phyloP scores from a whole-genome alignment of 2,797 vertebrate genomes.

The Tenualosa ilisha region DNA sequence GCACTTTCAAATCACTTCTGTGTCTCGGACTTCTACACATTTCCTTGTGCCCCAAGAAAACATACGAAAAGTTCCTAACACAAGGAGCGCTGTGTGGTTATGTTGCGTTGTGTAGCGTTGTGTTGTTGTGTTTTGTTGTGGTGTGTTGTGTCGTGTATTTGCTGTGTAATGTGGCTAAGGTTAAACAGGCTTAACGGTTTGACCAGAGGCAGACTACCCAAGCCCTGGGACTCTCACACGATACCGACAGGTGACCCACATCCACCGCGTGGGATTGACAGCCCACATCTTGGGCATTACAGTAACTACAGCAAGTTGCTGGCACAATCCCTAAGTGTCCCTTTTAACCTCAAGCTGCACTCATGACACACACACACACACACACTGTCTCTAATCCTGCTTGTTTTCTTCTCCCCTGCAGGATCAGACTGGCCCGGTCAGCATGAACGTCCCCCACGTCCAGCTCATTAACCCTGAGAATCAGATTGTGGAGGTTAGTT shows the following conservation, averaged over 20 bases:
- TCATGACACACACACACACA: slow-evolving; percentile 1
- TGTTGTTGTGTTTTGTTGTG: background rate
- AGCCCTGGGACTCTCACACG: background rate
- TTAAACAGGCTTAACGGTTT: background rate
- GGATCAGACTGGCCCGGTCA: slow-evolving; percentile 85
- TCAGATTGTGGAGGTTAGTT: slow-evolving; percentile 95
- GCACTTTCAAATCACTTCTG: background rate
- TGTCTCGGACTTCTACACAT: background rate
- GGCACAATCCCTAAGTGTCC: background rate
- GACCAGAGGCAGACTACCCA: background rate
- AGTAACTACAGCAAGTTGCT: background rate
- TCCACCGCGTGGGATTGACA: background rate
- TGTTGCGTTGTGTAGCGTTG: too few relatives aligned
- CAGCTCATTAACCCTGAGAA: slow-evolving; percentile 99
- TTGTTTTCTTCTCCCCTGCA: slow-evolving; percentile 58
- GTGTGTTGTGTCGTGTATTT: background rate
- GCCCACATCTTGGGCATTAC: background rate
- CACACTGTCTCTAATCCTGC: background rate
- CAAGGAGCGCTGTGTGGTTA: too few relatives aligned
- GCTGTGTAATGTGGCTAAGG: background rate
- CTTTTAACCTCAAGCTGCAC: background rate
- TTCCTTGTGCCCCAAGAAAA: background rate
- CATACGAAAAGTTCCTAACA: too few relatives aligned
- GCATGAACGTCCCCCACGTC: slow-evolving; percentile 94
- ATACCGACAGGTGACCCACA: background rate